A percentile compares a stretch with the other conserved stretches of the same genome.
Conservation (phyloP, 1,140 invertebrate species). For the Hypsibius dujardini region DNA sequence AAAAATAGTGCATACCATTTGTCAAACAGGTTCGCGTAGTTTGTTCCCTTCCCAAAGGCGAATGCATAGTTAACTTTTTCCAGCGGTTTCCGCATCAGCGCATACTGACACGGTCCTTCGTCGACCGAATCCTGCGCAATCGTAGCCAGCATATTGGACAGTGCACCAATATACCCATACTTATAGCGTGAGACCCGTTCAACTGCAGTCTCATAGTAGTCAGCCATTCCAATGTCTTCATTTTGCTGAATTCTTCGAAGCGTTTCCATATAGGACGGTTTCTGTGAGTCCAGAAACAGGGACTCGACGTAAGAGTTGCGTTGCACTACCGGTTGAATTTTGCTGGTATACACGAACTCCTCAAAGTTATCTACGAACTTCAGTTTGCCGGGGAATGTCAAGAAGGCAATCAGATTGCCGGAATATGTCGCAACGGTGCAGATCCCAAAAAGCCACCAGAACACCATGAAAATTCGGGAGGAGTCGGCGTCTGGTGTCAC, state of each 20-base stretch:
- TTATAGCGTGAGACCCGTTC: background rate
- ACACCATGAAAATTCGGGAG: slow-evolving; percentile 19
- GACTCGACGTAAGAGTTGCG: background rate
- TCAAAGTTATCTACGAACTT: background rate
- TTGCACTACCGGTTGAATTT: background rate
- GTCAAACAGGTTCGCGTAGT: background rate
- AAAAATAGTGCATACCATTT: too few relatives aligned
- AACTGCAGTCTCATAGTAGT: background rate
- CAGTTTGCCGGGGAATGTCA: slow-evolving; percentile 18
- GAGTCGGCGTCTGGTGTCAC: slow-evolving; percentile 17
- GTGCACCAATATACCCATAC: background rate
- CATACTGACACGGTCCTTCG: background rate
- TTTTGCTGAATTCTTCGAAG: background rate
- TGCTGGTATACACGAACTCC: background rate
- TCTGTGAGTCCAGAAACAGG: background rate
- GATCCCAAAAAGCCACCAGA: slow-evolving; percentile 20
- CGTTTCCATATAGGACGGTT: background rate
- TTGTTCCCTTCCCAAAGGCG: background rate
- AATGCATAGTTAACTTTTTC: slow-evolving; percentile 6
- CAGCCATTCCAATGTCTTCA: background rate
- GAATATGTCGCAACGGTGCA: slow-evolving; percentile 19
- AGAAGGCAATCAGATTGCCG: slow-evolving; percentile 21
- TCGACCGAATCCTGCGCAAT: slow-evolving; percentile 4
- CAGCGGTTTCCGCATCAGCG: background rate
- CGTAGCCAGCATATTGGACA: background rate